Conservation (phyloP, 1,140 invertebrate species). For the Sipha flava region DNA sequence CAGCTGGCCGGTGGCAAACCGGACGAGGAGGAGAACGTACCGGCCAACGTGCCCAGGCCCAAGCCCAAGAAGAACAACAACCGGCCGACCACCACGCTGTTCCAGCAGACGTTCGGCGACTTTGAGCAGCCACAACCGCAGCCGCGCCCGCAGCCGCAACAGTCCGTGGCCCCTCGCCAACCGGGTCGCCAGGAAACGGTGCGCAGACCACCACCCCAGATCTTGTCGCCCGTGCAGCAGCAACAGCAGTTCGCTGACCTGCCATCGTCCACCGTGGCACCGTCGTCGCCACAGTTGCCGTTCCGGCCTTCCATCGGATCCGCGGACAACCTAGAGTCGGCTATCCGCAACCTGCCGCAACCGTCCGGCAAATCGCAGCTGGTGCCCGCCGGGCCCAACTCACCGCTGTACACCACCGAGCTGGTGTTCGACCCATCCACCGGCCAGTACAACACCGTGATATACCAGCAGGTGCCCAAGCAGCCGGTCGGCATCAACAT, state of each 20-base stretch:
- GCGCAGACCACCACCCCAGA: slow-evolving; percentile 26
- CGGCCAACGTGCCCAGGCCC: slow-evolving; percentile 34
- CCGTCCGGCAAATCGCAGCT: slow-evolving; percentile 40
- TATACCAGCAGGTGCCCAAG: slow-evolving; percentile 67
- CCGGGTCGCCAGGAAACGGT: too few relatives aligned
- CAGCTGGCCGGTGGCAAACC: too few relatives aligned
- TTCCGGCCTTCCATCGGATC: slow-evolving; percentile 39
- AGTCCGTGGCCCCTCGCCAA: neutral
- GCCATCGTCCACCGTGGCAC: slow-evolving; percentile 44
- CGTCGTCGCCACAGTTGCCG: slow-evolving; percentile 38
- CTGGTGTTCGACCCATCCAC: slow-evolving; percentile 66
- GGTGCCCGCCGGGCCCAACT: slow-evolving; percentile 37
- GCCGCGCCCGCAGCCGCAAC: slow-evolving; percentile 46
- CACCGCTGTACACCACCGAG: slow-evolving; percentile 62
- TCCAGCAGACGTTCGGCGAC: slow-evolving; percentile 42
- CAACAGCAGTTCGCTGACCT: slow-evolving; percentile 47
- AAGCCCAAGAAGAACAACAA: slow-evolving; percentile 41
- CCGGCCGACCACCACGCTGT: slow-evolving; percentile 43
- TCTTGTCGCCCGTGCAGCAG: slow-evolving; percentile 20
- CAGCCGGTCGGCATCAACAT: slow-evolving; percentile 43
- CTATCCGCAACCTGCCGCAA: slow-evolving; percentile 49
- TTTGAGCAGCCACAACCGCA: slow-evolving; percentile 40
- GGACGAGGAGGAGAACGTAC: slow-evolving; percentile 40
- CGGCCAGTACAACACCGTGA: slow-evolving; percentile 68
- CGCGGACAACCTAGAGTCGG: slow-evolving; percentile 44